Base-by-base conservation (phyloP, 2,113 vertebrate species). In the Menura novaehollandiae region DNA sequence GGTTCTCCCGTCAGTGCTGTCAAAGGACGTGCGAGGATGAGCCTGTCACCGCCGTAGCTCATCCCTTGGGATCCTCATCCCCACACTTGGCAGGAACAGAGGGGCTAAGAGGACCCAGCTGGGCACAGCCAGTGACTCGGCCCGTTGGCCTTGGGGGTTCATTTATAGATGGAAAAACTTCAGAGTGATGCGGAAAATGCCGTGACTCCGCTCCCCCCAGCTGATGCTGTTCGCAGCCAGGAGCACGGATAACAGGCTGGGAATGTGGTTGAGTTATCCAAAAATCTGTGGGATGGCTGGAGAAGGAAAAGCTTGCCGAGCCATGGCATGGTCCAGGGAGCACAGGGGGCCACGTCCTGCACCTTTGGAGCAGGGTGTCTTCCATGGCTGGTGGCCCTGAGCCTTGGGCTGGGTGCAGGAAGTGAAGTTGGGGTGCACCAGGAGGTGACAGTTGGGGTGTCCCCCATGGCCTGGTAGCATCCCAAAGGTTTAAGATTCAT, bases 141-240 rank as follows among this genome's bases (percentile, higher is more conserved):
- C 52, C 1, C 4, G 9, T 72, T 56, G 66, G 63, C 66, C 66
- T 32, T 5, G 1, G 27, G 28, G 59, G 21, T 35, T 33, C 13
- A 5, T 67, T 67, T 59, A 59, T 4, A 72, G 71, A 43, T 1
- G 3, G 28, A 37, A 64, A 30, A 64, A 12, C 89, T 68, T 62
- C 3, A 15, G 71, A 62, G 47, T 0, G 2, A 28, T 33, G 44
- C 43, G 47, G 23, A 30, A 62, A 66, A n/a, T 2, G 15, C 39
- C 0, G 0, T 39, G 1, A 9, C 52, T 43, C 30, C 0, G 3
- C 30, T 81, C 68, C 52, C 0, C 0, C 12, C 0, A 0, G 49
- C 44, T 35, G 15, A 5, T 85, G 41, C 41, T 58, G 37, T 35
- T 62, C 4, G 2, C 16, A 27, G 63, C 44, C 2, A 1, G 23